These are phyloP conservation scores for Catocala fraxini DNA, from an alignment of 2,888 invertebrate species.

Conservation along the genomic window DNA sequence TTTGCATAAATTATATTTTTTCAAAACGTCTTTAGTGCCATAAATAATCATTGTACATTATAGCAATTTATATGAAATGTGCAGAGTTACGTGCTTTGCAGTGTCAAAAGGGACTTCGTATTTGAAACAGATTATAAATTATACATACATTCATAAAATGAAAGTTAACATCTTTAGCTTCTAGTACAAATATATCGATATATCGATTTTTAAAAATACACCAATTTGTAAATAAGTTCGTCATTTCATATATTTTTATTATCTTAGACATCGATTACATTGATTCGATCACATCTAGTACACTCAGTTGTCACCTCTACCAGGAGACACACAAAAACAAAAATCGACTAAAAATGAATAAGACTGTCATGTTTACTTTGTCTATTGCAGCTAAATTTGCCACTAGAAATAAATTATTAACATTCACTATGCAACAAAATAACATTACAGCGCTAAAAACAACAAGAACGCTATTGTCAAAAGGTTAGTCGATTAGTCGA, in stretches of 20 bases:
- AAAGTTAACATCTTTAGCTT: neutral
- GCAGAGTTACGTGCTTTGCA: too few species aligned
- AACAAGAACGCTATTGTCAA: too few species aligned
- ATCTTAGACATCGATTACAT: constrained; percentile 6
- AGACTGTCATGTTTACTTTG: neutral
- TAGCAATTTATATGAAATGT: too few species aligned
- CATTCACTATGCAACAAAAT: too few species aligned
- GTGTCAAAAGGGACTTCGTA: too few species aligned
- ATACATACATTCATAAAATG: neutral
- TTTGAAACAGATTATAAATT: neutral
- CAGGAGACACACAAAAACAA: neutral
- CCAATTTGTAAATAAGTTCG: constrained; percentile 8
- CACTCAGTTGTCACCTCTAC: constrained; percentile 2
- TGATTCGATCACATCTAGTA: constrained; percentile 11
- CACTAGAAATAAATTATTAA: too few species aligned
- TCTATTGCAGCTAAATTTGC: neutral
- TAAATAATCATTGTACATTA: too few species aligned
- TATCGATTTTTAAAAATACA: constrained; percentile 15
- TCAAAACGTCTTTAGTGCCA: too few species aligned
- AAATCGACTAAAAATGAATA: neutral
- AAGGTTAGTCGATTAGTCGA: too few species aligned
- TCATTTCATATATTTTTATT: constrained; percentile 7
- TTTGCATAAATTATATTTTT: too few species aligned
- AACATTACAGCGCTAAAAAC: too few species aligned
- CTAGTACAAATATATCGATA: constrained; percentile 1